Evolutionary conservation across 1,140 invertebrate genomes (phyloP), one percentile per base, ranked within the genome.

Genomic region (Aleiodes sp.): DNA sequence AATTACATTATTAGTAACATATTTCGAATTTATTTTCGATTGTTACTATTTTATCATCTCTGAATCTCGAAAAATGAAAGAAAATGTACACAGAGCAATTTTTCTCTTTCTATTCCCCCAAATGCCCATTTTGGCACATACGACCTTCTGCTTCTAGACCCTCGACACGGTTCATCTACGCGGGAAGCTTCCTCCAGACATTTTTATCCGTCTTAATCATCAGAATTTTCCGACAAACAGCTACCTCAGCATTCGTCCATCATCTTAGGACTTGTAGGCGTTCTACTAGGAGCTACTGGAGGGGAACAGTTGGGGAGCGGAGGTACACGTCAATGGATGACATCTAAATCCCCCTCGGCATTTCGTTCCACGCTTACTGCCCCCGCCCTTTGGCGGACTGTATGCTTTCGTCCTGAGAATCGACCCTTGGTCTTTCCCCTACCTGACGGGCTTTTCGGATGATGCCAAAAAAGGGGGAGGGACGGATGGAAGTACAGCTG

Each of bases 281-380:
- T 62, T 71, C 21, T 19, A 56, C 10, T 6, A 10, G 8, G 67
- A n/a, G 37, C n/a, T n/a, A n/a, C n/a, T n/a, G n/a, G n/a, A n/a
- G n/a, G n/a, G n/a, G n/a, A n/a, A n/a, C n/a, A n/a, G n/a, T n/a
- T n/a, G n/a, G 12, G 33, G 61, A 43, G 62, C 41, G 26, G 46
- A 73, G 67, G 64, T 75, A 75, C 73, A 73, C 70, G 77, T 82
- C 79, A 79, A 75, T 77, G 82, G 80, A 84, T 85, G 82, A 86
- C 75, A 80, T 86, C 84, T 86, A 83, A 85, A 86, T 86, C 81
- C 82, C 78, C 78, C 41, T 78, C 77, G 80, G n/a, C n/a, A n/a
- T 82, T 81, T 71, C 80, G 76, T 78, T 81, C 79, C 79, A 80
- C 72, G 73, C 79, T 80, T 74, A 81, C 80, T 84, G 78, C 78